Evolutionary conservation across 2,113 vertebrate genomes (phyloP).

Genomic region (Sporophila hypoxantha): DNA sequence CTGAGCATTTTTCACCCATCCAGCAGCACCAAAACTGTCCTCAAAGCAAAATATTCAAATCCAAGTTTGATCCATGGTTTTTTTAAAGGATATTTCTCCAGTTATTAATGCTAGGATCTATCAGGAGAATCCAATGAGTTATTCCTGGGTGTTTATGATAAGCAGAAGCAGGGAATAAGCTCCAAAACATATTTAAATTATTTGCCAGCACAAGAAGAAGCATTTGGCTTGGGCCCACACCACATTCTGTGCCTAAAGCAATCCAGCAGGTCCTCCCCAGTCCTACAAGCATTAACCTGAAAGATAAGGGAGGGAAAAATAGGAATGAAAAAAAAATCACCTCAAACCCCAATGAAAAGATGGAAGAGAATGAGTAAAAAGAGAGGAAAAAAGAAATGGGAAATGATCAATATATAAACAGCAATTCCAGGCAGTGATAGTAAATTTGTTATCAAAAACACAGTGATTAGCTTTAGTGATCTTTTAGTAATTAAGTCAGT

Average conservation of each 20-base stretch:
- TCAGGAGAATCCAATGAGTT: background rate
- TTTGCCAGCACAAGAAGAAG: background rate
- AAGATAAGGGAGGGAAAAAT: background rate
- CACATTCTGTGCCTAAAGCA: background rate
- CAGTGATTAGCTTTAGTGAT: background rate
- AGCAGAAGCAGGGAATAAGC: background rate
- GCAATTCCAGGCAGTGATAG: background rate
- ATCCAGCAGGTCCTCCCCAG: background rate
- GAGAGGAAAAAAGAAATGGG: fast-evolving
- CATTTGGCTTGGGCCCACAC: background rate
- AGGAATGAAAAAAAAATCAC: background rate
- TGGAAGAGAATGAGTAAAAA: background rate
- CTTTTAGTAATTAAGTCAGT: background rate
- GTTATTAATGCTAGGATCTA: background rate
- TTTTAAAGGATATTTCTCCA: background rate
- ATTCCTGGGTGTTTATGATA: background rate
- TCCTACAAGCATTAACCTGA: background rate
- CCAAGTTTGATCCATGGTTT: background rate
- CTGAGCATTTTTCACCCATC: background rate
- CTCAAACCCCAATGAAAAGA: background rate
- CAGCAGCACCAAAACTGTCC: background rate
- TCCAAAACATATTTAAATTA: background rate
- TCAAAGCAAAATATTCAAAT: background rate
- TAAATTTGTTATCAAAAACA: background rate
- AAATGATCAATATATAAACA: background rate